Percentiles rank a stretch among this genome's conserved stretches.
Evolutionary conservation across 2,888 invertebrate species (phyloP).

Genomic region (Andrena bicolor): DNA sequence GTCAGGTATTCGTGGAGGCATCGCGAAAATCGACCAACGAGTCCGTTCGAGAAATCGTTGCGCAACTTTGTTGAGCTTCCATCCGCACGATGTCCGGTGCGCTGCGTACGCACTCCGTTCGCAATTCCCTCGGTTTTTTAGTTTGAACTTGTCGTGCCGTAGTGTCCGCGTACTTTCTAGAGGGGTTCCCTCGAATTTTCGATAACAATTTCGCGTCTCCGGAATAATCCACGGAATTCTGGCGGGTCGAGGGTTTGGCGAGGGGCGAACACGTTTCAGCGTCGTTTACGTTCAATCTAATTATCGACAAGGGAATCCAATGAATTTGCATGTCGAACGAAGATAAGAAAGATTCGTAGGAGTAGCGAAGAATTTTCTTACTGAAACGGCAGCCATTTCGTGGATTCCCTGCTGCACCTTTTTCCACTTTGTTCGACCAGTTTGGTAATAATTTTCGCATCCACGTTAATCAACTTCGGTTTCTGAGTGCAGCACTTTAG

Average conservation of each 20-base stretch:
- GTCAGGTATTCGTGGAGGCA: constrained; percentile 28
- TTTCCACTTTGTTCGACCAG: constrained; percentile 50
- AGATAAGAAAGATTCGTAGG: background rate
- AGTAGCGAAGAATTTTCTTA: constrained; percentile 22
- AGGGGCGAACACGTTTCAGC: constrained; percentile 15
- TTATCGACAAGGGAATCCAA: background rate
- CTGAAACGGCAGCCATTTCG: constrained; percentile 40
- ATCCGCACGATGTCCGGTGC: constrained; percentile 66
- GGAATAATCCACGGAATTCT: constrained; percentile 46
- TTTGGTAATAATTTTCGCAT: constrained; percentile 73
- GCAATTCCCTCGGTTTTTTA: constrained; percentile 7
- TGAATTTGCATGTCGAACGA: constrained; percentile 2
- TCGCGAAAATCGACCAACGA: constrained; percentile 8
- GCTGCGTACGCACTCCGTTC: constrained; percentile 55
- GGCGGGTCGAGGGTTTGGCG: constrained; percentile 12
- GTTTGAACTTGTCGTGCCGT: constrained; percentile 19
- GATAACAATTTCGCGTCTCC: constrained; percentile 59
- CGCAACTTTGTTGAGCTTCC: background rate
- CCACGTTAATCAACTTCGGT: constrained; percentile 74
- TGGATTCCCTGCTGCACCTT: constrained; percentile 20
- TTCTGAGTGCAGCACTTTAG: constrained; percentile 68
- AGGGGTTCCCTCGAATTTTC: constrained; percentile 30
- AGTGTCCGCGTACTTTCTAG: background rate
- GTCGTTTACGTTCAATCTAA: constrained; percentile 35
- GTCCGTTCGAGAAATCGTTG: constrained; percentile 3